phyloP scores from a whole-genome alignment of 2,797 vertebrate species.

The Martes flavigula region DNA sequence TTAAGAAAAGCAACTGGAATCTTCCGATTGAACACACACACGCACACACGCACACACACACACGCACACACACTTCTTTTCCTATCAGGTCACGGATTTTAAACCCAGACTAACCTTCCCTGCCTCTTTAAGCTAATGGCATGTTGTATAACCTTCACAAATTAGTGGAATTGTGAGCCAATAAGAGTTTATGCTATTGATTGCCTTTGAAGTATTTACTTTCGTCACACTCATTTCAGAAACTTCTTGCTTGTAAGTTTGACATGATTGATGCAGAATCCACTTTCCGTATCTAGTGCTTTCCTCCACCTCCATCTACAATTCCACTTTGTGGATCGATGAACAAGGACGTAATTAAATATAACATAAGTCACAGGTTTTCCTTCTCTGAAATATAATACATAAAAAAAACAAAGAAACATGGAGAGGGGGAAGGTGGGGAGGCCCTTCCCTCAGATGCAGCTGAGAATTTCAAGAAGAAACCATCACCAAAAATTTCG shows the following conservation, averaged over 20 bases:
- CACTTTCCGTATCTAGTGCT: background rate
- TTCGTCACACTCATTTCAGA: slow-evolving; percentile 44
- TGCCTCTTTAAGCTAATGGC: slow-evolving; percentile 12
- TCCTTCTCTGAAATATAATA: slow-evolving; percentile 24
- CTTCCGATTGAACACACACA: background rate
- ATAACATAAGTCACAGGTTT: slow-evolving; percentile 10
- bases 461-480: background rate
- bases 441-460: background rate
- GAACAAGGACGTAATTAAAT: slow-evolving; percentile 59
- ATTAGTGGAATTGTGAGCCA: slow-evolving; percentile 30
- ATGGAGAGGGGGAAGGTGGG: background rate
- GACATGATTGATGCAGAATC: slow-evolving; percentile 18
- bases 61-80: background rate
- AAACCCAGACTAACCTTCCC: background rate
- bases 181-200: slow-evolving; percentile 1
- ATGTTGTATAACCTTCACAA: slow-evolving; percentile 30
- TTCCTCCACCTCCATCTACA: background rate
- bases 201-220: slow-evolving; percentile 39
- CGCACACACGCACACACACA: background rate
- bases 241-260: slow-evolving; percentile 31
- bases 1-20: slow-evolving; percentile 37
- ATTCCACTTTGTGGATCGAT: slow-evolving; percentile 27
- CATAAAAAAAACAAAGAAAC: background rate
- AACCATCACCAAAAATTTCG: background rate
- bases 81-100: background rate